Evolutionary conservation across 2,113 vertebrate genomes (phyloP).

Genomic region (Spilogale gracilis): DNA sequence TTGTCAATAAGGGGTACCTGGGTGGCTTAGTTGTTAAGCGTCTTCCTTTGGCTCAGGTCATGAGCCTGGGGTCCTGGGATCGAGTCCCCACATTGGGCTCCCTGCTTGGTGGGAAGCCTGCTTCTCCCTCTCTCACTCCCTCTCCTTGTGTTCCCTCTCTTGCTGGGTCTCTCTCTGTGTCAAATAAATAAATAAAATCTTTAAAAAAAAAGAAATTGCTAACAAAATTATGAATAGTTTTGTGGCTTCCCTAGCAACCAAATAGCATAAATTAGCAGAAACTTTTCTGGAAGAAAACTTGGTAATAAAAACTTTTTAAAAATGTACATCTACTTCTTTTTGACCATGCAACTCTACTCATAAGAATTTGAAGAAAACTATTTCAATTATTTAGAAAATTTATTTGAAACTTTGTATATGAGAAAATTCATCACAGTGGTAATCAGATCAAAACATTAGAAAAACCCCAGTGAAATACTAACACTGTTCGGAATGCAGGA

Average conservation of each 20-base stretch:
- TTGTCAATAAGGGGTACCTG: neutral
- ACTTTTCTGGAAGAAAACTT: neutral
- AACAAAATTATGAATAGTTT: neutral
- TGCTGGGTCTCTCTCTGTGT: too few relatives aligned
- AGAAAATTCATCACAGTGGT: neutral
- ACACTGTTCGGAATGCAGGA: neutral
- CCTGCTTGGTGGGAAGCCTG: too few relatives aligned
- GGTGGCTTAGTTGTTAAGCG: too few relatives aligned
- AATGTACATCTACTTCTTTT: neutral
- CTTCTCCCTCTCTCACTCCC: too few relatives aligned
- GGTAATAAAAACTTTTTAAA: neutral
- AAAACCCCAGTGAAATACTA: neutral
- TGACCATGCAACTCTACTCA: neutral
- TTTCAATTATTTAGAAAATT: neutral
- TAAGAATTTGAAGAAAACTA: neutral
- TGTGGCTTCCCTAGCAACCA: neutral
- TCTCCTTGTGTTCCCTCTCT: too few relatives aligned
- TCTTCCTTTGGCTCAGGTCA: too few relatives aligned
- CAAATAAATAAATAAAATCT: too few relatives aligned
- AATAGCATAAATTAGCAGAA: neutral
- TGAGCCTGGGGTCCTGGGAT: too few relatives aligned
- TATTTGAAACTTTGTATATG: neutral
- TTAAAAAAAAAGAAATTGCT: neutral
- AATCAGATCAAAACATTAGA: slow-evolving; percentile 7
- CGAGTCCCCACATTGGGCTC: too few relatives aligned